These are phyloP conservation scores for Aporrectodea caliginosa DNA, from an alignment of 1,140 invertebrate species.

Conservation along the genomic window DNA sequence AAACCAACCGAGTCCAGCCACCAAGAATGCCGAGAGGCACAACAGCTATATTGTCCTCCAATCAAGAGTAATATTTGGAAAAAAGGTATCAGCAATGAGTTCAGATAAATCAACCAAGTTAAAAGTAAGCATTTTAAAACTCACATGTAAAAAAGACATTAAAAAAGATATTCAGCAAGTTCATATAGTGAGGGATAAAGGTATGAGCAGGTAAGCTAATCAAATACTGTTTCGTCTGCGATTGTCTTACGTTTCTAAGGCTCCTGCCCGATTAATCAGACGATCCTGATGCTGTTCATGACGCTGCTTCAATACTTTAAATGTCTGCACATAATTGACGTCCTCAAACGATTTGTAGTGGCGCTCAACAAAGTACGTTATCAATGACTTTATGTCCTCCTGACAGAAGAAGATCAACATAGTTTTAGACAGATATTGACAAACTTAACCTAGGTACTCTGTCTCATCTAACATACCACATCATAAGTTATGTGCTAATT, in stretches of 20 bases:
- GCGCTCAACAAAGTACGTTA: constrained; percentile 88
- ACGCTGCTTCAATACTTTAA: constrained; percentile 81
- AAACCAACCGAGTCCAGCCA: no score
- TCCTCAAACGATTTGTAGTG: constrained; percentile 88
- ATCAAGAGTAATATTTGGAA: no score
- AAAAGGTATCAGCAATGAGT: no score
- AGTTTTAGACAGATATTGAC: no score
- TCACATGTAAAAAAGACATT: not conserved
- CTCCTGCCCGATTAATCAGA: constrained; percentile 28
- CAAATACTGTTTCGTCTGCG: not conserved
- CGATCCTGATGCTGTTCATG: constrained; percentile 90
- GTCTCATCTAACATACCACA: no score
- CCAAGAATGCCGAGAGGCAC: no score
- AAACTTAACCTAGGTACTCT: no score
- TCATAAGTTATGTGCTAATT: no score
- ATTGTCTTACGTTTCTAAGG: not conserved
- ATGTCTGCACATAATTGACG: constrained; percentile 95
- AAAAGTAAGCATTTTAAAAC: not conserved
- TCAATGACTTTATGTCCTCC: constrained; percentile 94
- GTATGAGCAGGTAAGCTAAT: not conserved
- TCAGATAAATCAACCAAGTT: not conserved
- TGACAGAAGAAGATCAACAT: constrained; percentile 54
- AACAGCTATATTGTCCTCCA: no score
- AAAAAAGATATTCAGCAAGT: not conserved
- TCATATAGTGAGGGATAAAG: not conserved